These are phyloP conservation scores for Actenoides lindsayi DNA, from an alignment of 2,113 vertebrate genomes.

Conservation along the genomic window DNA sequence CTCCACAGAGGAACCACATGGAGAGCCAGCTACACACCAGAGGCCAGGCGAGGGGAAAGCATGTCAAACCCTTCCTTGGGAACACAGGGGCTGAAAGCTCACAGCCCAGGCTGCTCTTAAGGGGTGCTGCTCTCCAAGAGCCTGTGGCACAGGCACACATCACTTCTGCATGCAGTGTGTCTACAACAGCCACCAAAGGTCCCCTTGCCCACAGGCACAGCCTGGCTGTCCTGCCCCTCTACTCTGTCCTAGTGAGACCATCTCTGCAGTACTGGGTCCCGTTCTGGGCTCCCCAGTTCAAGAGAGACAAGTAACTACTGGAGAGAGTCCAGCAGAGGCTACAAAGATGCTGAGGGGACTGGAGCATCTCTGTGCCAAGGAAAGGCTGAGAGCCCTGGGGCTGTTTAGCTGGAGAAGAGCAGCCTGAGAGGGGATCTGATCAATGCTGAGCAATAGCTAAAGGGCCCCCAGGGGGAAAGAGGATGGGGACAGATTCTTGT, in stretches of 20 bases:
- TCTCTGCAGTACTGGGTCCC: no score
- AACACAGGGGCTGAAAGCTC: not conserved
- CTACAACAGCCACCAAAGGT: not conserved
- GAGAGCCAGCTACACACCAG: not conserved
- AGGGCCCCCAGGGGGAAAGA: not conserved
- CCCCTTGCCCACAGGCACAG: not conserved
- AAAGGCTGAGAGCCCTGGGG: not conserved
- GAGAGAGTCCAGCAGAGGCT: not conserved
- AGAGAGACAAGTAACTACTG: not conserved
- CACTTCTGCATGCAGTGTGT: not conserved
- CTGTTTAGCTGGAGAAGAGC: not conserved
- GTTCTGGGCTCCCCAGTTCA: not conserved
- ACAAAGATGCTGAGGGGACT: not conserved
- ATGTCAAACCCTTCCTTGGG: fast-evolving
- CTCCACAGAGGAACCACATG: not conserved
- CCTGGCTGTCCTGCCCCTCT: no score
- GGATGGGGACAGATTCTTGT: not conserved
- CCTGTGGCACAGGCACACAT: not conserved
- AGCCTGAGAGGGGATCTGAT: not conserved
- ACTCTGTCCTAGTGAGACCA: no score
- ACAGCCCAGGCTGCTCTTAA: not conserved
- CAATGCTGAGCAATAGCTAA: not conserved
- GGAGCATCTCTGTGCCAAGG: not conserved
- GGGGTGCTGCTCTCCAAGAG: not conserved
- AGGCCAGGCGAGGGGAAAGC: fast-evolving